phyloP scores from a whole-genome alignment of 2,888 invertebrate species.

The Anagyrus pseudococci region DNA sequence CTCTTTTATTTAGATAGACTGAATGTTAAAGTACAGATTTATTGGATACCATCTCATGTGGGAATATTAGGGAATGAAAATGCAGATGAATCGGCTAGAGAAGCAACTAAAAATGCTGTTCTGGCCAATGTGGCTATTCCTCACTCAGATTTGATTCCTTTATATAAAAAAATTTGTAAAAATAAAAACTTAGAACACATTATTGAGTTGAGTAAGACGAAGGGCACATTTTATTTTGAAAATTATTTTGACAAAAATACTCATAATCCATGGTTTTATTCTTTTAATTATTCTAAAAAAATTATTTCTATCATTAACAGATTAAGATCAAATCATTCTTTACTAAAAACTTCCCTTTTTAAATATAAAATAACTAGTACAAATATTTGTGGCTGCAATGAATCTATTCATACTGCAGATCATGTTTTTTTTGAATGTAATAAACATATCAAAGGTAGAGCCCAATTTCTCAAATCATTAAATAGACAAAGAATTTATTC shows the following conservation, averaged over 20 bases:
- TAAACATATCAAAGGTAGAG: too few relatives aligned
- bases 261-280: slow-evolving; percentile 2
- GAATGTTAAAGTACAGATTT: not conserved
- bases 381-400: too few relatives aligned
- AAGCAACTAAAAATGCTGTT: not conserved
- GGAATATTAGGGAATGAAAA: not conserved
- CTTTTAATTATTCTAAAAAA: not conserved
- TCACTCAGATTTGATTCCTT: not conserved
- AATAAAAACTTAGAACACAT: not conserved
- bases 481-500: too few relatives aligned
- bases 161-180: not conserved
- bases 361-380: too few relatives aligned
- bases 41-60: not conserved
- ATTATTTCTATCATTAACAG: too few relatives aligned
- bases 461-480: too few relatives aligned
- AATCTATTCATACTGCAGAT: too few relatives aligned
- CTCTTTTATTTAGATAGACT: not conserved
- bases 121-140: not conserved
- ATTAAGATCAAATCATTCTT: too few relatives aligned
- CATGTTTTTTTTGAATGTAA: too few relatives aligned
- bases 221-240: slow-evolving; percentile 6
- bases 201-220: not conserved
- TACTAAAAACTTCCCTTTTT: too few relatives aligned
- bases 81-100: not conserved
- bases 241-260: not conserved